Evolutionary conservation across 37 sponge, comb jelly and placozoan species (phyloP), one percentile per base, ranked within the genome.

Genomic region (Bolinopsis microptera): DNA sequence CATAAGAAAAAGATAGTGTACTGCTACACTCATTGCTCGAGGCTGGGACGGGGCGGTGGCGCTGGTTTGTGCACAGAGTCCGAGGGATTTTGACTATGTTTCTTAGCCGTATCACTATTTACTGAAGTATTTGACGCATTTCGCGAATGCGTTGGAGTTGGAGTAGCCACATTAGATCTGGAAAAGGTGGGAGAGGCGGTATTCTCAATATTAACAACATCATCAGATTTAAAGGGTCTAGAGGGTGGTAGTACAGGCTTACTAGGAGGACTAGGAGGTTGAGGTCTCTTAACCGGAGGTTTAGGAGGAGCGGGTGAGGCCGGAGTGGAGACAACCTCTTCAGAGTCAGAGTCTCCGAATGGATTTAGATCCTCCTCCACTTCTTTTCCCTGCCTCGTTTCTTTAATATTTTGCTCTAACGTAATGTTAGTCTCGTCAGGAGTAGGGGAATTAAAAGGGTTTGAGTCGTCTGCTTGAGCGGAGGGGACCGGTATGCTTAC

Each of bases 381-480:
- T 8, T 33, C 38, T 13, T 48, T 48, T 24, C 22, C 75, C 18
- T n/a, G 75, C 3, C 5, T 30, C 2, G 75, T n/a, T 0, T 39
- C 30, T 13, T 27, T 86, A 28, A 86, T 41, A 39, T 48, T 86
- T 36, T 21, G 30, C n/a, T 23, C 35, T 0, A 86, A 2, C 2
- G 61, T 8, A 30, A 33, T 5, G 18, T 24, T 28, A 0, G 32
- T 30, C 32, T 34, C 35, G 31, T 39, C 61, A 16, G 90, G 90
- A 0, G 41, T 41, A 3, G 90, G 90, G 24, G 90, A 86, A 38
- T 86, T 86, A 25, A 86, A 86, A 21, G 90, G 90, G 48, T 86
- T 86, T 18, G 3, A 36, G 13, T 41, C 61, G 36, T 39, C 90
- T 9, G 90, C 90, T 30, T 41, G 48, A 26, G 90, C 28, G 27